These are phyloP conservation scores for Emberiza fucata DNA, from an alignment of 2,113 vertebrate genomes.

Conservation along the genomic window DNA sequence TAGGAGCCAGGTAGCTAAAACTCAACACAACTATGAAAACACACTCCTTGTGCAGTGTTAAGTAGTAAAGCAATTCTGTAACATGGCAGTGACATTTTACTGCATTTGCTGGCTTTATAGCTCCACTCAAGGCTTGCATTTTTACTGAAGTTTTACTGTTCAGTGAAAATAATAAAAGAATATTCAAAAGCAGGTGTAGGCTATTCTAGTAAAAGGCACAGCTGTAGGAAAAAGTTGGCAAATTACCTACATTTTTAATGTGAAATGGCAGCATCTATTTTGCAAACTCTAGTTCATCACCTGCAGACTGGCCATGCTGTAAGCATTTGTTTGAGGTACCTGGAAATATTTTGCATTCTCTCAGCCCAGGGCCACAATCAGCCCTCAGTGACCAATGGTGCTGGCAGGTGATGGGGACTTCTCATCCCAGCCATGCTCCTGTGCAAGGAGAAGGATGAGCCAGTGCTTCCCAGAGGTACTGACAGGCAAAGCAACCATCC, in stretches of 20 bases:
- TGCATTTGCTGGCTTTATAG: conserved; percentile 63
- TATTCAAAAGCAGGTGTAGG: conserved; percentile 49
- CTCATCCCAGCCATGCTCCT: not conserved
- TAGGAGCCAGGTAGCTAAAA: conserved; percentile 77
- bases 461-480: not conserved
- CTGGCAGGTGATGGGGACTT: not conserved
- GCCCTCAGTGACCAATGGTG: fast-evolving
- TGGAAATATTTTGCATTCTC: not conserved
- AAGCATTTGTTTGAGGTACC: not conserved
- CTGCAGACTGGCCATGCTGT: not conserved
- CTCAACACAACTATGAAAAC: conserved; percentile 75
- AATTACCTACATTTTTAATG: conserved; percentile 26
- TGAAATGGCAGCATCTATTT: not conserved
- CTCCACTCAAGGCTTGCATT: conserved; percentile 66
- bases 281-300: not conserved
- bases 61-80: conserved; percentile 71
- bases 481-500: not conserved
- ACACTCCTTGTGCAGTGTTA: conserved; percentile 71
- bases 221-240: conserved; percentile 15
- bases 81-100: conserved; percentile 59
- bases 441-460: not conserved
- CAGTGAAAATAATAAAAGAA: conserved; percentile 37
- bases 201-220: conserved; percentile 49
- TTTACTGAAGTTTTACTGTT: conserved; percentile 68
- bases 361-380: not conserved